phyloP scores from a whole-genome alignment of 1,140 invertebrate species.

The Trachymyrmex cornetzi region DNA sequence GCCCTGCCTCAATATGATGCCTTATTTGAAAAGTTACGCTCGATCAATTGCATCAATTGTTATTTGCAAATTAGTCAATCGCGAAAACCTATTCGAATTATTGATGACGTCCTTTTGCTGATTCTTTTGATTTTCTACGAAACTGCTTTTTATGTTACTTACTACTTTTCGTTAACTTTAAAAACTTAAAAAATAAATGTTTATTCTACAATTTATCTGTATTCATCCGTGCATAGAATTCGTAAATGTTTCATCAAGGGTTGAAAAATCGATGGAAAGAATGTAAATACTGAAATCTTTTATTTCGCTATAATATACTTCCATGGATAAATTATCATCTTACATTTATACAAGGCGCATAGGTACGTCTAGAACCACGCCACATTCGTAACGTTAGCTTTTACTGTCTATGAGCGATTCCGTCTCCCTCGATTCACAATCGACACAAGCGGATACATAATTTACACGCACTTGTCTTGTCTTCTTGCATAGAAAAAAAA shows the following conservation, averaged over 20 bases:
- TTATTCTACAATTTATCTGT: not conserved
- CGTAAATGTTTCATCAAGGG: slow-evolving; percentile 1
- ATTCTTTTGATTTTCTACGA: not conserved
- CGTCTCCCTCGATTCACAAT: slow-evolving; percentile 56
- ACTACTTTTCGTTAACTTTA: not conserved
- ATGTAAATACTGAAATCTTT: slow-evolving; percentile 86
- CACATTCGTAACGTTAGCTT: slow-evolving; percentile 48
- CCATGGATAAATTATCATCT: slow-evolving; percentile 86
- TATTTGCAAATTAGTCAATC: slow-evolving; percentile 37
- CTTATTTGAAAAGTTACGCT: slow-evolving; percentile 49
- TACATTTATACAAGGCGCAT: slow-evolving; percentile 85
- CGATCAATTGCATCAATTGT: slow-evolving; percentile 30
- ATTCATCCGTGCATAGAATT: not conserved
- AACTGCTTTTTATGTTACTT: slow-evolving; percentile 2
- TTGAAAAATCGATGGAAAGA: slow-evolving; percentile 37
- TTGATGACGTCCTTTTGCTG: not conserved
- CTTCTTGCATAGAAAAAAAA: slow-evolving; percentile 8
- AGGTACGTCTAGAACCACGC: slow-evolving; percentile 78
- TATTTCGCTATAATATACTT: slow-evolving; percentile 85
- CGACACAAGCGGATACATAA: slow-evolving; percentile 70
- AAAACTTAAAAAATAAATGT: slow-evolving; percentile 11
- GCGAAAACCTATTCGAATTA: not conserved
- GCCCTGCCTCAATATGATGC: slow-evolving; percentile 17
- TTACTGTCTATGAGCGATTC: slow-evolving; percentile 40
- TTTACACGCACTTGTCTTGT: slow-evolving; percentile 72